These are phyloP conservation scores for Mesocricetus auratus DNA, from an alignment of 2,113 vertebrate genomes.

Conservation along the genomic window DNA sequence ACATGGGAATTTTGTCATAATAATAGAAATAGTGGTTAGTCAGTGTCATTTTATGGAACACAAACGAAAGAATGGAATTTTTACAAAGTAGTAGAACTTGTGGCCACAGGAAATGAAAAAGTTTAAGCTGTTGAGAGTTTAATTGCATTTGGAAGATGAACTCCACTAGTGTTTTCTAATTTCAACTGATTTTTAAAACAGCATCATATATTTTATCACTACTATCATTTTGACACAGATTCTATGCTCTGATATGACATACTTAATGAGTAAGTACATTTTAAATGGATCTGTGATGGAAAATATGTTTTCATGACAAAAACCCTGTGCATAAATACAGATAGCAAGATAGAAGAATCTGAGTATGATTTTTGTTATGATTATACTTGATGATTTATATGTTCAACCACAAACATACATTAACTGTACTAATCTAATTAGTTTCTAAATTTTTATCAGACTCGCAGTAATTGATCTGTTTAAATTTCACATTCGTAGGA, in stretches of 20 bases:
- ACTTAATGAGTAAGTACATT: conserved; percentile 11
- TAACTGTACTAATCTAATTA: not conserved
- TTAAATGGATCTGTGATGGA: not conserved
- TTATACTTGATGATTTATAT: not conserved
- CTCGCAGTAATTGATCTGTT: not conserved
- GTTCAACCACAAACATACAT: not conserved
- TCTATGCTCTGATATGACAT: not conserved
- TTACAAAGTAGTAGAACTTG: not conserved
- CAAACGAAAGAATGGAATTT: not conserved
- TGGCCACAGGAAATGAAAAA: not conserved
- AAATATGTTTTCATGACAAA: not conserved
- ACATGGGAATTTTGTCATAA: not conserved
- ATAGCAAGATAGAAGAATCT: not conserved
- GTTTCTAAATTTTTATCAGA: not conserved
- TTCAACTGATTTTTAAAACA: not conserved
- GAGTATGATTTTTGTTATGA: not conserved
- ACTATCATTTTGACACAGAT: conserved; percentile 36
- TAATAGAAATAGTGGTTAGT: not conserved
- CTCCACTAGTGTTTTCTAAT: not conserved
- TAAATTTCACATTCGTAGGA: conserved; percentile 1
- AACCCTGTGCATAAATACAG: not conserved
- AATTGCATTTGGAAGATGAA: not conserved
- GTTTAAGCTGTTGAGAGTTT: not conserved
- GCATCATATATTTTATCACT: not conserved
- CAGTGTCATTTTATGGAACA: not conserved